These are phyloP conservation scores for Notodonta ziczac DNA, from an alignment of 2,888 invertebrate species.

Conservation along the genomic window DNA sequence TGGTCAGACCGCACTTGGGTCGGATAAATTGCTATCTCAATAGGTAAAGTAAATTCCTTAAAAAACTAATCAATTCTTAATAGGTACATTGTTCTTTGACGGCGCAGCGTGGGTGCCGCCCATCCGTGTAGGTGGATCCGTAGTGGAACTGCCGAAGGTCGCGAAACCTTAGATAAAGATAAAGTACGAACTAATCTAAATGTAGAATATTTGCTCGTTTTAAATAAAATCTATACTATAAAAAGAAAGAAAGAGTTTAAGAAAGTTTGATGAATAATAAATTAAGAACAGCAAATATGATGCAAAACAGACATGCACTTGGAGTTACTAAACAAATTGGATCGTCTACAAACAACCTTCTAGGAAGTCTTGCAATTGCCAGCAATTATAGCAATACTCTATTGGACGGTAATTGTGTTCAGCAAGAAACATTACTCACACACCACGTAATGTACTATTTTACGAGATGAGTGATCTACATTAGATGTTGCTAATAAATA, in stretches of 20 bases:
- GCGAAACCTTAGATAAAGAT: slow-evolving; percentile 33
- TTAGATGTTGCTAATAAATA: slow-evolving; percentile 21
- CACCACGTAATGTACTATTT: slow-evolving; percentile 22
- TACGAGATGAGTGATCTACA: slow-evolving; percentile 25
- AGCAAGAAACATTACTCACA: slow-evolving; percentile 36
- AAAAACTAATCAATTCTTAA: slow-evolving; percentile 33
- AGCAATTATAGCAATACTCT: slow-evolving; percentile 35
- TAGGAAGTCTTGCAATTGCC: slow-evolving; percentile 34
- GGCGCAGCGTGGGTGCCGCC: slow-evolving; percentile 57
- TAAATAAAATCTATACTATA: not conserved
- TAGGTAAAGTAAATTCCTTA: slow-evolving; percentile 29
- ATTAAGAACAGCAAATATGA: not conserved
- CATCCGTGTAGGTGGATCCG: slow-evolving; percentile 60
- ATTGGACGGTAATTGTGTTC: slow-evolving; percentile 42
- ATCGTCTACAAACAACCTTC: slow-evolving; percentile 1
- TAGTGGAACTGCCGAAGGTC: slow-evolving; percentile 56
- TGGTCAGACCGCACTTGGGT: not conserved
- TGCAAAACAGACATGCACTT: not conserved
- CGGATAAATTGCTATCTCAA: not conserved
- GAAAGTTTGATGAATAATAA: too few species aligned
- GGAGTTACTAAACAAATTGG: not conserved
- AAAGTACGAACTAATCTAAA: slow-evolving; percentile 16
- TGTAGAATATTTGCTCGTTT: slow-evolving; percentile 10
- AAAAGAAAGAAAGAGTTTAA: too few species aligned
- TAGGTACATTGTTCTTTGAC: slow-evolving; percentile 49